A percentile compares a stretch with the other conserved stretches of the same genome.
Evolutionary conservation across 2,797 vertebrate genomes (phyloP).

Genomic region (Sebastes goodei): DNA sequence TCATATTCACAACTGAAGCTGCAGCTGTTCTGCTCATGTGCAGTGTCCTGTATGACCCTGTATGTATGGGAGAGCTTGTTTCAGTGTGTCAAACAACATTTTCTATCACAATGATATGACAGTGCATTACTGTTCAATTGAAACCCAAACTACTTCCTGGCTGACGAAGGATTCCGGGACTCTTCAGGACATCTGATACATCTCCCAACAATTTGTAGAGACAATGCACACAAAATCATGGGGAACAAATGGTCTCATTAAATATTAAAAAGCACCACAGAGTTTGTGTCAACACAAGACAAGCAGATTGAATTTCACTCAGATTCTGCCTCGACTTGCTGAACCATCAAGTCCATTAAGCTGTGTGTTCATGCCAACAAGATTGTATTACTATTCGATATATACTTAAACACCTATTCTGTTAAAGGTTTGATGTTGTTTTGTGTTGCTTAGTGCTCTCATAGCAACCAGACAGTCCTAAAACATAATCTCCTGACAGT

Average conservation of each 20-base stretch:
- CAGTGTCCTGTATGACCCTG: background rate
- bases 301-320: conserved; percentile 38
- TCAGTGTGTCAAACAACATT: background rate
- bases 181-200: conserved; percentile 45
- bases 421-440: background rate
- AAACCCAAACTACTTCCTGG: conserved; percentile 42
- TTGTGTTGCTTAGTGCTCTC: background rate
- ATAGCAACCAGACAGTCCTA: background rate
- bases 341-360: background rate
- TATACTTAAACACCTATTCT: background rate
- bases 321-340: conserved; percentile 24
- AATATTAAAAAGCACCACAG: conserved; percentile 60
- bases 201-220: conserved; percentile 44
- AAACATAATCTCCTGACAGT: background rate
- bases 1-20: background rate
- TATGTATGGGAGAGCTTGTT: background rate
- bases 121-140: background rate
- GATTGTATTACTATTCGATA: conserved; percentile 15
- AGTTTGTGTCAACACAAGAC: conserved; percentile 25
- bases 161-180: conserved; percentile 31
- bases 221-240: conserved; percentile 48
- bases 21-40: background rate
- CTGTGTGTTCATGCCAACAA: background rate
- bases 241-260: conserved; percentile 70
- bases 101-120: conserved; percentile 1